Base-by-base conservation (phyloP, 2,888 invertebrate genomes). In the Pinctada fucata region DNA sequence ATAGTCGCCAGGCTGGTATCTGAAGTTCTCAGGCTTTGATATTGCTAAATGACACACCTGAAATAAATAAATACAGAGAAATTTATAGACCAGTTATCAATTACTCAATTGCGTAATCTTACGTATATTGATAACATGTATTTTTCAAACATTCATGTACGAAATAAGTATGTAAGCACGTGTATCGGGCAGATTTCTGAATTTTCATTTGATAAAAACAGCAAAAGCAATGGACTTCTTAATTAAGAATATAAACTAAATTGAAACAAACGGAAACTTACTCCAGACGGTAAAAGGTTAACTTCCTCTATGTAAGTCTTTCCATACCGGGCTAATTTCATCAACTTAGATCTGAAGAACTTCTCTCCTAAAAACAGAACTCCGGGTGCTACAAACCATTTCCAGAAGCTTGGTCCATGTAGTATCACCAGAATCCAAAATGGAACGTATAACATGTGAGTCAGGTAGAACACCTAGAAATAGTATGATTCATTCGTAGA, bases 341-440 rank as follows among this genome's bases (percentile, higher is more conserved):
- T 80, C 1, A 86, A 58, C 63, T 86, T 86, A 47, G 85, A 85
- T 8, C 85, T 67, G 47, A 76, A 83, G 4, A 96, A 93, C 79
- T 97, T 94, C 92, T 98, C 98, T 0, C 96, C 92, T 0, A 95
- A 85, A 90, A 96, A 98, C 0, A 97, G 93, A 1, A 95, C 89
- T 0, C 97, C 97, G 0, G 98, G 98, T 2, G 95, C 92, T 58
- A 97, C 93, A 91, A 98, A 97, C 97, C 98, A 98, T 92, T 97
- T 97, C 97, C 97, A 98, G 93, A 97, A 98, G 92, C 96, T 97
- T 0, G 97, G 97, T 0, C 96, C 97, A 92, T 98, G 98, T 78
- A 98, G 94, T 68, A 97, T 94, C 8, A 96, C 93, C 2, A 98
- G 92, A 31, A 96, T 81, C 97, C 96, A 97, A 92, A 97, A 98